Evolutionary conservation across 2,113 vertebrate species (phyloP), one percentile per base, ranked within the genome.

Genomic region (Gambusia holbrooki): DNA sequence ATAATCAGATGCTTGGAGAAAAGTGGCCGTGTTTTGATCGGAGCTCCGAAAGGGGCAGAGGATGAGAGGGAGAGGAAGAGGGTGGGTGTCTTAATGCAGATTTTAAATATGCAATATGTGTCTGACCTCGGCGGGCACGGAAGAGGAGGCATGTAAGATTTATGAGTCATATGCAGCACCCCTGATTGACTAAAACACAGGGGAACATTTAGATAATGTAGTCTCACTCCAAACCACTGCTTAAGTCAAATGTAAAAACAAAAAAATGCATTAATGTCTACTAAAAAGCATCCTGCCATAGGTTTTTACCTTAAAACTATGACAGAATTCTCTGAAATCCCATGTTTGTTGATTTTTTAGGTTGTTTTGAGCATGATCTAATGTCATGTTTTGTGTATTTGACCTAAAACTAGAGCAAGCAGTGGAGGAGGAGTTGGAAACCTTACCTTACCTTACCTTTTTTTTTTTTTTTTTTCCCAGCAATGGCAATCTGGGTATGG

Each of bases 401-500:
- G 89, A 92, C 89, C 88, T 89, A 87, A 93, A 93, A 92, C 75
- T 81, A 79, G 87, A 83, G 81, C 73, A 60, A 27, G 51, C 66
- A 51, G 71, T 71, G 74, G 68, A 74, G 74, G 69, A 25, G 51
- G 64, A 37, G 22, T 35, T 65, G 69, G 79, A 79, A 87, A 75
- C 80, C 80, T 83, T 74, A 82, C 88, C 79, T 86, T 81, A 67
- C 70, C 82, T 84, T 87, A 79, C 60, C 67, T 70, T 32, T 32
- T 81, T 63, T 67, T 68, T 63, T 37, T 35, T 37, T 37, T 37
- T 37, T 37, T 11, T 37, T 1, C 42, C 66, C 64, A 72, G 62
- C 85, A 91, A 86, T 83, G 80, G 90, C 91, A 94, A 94, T 95
- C 94, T 95, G 94, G 93, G 85, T 92, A 91, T 74, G 74, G 71